phyloP scores from a whole-genome alignment of 2,113 vertebrate genomes.

The Agapornis roseicollis region DNA sequence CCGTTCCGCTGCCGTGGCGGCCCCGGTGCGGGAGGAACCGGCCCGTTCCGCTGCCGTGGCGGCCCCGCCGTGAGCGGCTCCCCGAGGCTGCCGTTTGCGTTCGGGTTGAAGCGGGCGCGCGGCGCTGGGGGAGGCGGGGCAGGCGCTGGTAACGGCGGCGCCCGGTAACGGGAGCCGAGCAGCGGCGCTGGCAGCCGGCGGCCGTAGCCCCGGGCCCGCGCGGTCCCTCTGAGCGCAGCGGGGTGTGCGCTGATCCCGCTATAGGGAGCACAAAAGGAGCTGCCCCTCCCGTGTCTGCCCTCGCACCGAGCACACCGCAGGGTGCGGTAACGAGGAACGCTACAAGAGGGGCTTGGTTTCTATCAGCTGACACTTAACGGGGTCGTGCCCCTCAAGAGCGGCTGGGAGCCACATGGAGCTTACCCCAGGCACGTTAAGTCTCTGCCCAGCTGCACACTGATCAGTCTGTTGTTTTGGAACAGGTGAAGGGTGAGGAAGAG shows the following conservation, averaged over 20 bases:
- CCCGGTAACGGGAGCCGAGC: too few relatives aligned
- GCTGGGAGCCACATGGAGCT: not conserved
- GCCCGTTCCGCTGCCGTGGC: not conserved
- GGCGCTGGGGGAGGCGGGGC: too few relatives aligned
- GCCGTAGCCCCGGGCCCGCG: too few relatives aligned
- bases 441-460: not conserved
- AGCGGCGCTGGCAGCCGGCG: too few relatives aligned
- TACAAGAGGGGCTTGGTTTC: not conserved
- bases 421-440: accelerated
- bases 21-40: not conserved
- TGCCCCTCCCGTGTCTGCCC: not conserved
- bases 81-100: too few relatives aligned
- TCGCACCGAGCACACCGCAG: not conserved
- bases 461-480: not conserved
- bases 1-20: too few relatives aligned
- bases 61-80: too few relatives aligned
- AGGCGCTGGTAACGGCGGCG: too few relatives aligned
- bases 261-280: not conserved
- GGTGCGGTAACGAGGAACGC: not conserved
- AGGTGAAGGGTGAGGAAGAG: conserved; percentile 94
- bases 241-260: too few relatives aligned
- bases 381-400: accelerated
- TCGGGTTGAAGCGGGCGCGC: too few relatives aligned
- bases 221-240: too few relatives aligned
- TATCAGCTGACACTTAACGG: not conserved